phyloP scores from a whole-genome alignment of 2,113 vertebrate species.

The Alces alces region DNA sequence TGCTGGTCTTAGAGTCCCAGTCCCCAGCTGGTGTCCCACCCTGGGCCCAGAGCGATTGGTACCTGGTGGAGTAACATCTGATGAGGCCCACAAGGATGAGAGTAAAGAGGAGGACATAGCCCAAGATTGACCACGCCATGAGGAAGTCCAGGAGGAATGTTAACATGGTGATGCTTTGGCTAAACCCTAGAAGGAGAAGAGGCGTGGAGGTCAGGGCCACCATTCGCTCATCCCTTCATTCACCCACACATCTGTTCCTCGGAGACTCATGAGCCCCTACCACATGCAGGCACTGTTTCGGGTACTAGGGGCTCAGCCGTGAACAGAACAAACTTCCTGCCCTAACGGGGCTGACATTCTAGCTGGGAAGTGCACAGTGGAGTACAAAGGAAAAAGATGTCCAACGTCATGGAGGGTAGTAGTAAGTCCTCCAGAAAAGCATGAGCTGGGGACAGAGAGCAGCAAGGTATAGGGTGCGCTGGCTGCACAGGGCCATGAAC shows the following conservation, averaged over 20 bases:
- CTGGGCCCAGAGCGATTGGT: too few species aligned
- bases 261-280: not conserved
- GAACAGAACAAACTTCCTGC: not conserved
- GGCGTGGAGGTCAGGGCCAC: not conserved
- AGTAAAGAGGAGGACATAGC: not conserved
- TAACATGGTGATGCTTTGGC: not conserved
- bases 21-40: not conserved
- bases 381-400: not conserved
- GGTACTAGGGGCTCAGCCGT: not conserved
- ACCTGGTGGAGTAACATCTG: not conserved
- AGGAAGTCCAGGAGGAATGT: not conserved
- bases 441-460: not conserved
- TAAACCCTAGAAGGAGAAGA: not conserved
- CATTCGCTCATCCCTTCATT: not conserved
- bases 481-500: not conserved
- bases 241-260: not conserved
- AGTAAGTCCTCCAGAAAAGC: not conserved
- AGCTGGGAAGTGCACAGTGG: not conserved
- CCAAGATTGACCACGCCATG: not conserved
- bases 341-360: not conserved
- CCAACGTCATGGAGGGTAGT: too few species aligned
- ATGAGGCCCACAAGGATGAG: not conserved
- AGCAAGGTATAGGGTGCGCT: not conserved
- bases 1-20: not conserved
- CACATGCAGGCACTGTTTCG: not conserved